Conservation (phyloP, 64 coral and sea anemone genomes). For the Pachyseris speciosa region DNA sequence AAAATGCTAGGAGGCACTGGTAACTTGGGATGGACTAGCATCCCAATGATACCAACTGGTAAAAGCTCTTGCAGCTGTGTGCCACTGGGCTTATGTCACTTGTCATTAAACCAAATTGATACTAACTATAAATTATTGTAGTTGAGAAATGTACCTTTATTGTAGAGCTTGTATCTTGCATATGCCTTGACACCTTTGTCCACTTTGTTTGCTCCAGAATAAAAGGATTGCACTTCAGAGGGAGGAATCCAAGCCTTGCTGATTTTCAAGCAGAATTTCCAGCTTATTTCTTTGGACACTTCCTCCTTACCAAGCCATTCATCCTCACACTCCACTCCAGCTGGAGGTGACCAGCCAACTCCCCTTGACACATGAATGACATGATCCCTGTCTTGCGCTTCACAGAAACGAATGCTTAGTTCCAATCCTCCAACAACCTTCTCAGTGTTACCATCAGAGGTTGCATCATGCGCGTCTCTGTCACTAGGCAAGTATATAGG, state of each 20-base stretch:
- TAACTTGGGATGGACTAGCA: no score
- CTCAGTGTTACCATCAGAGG: not conserved
- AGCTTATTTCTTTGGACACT: not conserved
- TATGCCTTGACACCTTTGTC: constrained; percentile 65
- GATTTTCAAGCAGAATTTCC: constrained; percentile 66
- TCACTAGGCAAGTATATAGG: not conserved
- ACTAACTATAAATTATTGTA: no score
- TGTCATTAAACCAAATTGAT: no score
- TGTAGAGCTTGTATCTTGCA: constrained; percentile 93
- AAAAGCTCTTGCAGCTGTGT: no score
- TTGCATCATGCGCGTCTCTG: not conserved
- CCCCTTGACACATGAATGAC: constrained; percentile 77
- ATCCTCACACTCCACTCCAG: constrained; percentile 69
- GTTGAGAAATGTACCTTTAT: constrained; percentile 72
- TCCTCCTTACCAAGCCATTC: constrained; percentile 12
- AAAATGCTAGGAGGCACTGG: no score
- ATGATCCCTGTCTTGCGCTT: constrained; percentile 68
- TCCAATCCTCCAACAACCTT: constrained; percentile 84
- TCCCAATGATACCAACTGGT: no score
- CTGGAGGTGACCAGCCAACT: constrained; percentile 84
- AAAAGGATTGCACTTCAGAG: constrained; percentile 39
- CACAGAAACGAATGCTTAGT: constrained; percentile 73
- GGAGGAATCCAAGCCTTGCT: constrained; percentile 81
- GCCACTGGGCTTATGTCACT: no score
- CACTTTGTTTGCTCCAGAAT: not conserved